Evolutionary conservation across 2,888 invertebrate species (phyloP).

Genomic region (Aphodius granarius): DNA sequence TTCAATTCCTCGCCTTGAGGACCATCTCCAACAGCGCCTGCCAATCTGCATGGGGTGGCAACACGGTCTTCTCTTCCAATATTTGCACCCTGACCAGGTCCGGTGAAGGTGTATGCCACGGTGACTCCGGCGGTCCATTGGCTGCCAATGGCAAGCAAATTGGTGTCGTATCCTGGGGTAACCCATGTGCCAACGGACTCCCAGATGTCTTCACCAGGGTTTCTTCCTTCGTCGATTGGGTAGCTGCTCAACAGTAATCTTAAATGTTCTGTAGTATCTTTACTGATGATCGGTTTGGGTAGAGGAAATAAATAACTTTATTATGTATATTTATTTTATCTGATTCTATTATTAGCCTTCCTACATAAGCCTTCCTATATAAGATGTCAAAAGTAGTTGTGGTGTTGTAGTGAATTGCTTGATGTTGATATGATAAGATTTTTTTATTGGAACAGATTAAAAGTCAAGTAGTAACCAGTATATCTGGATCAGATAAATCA

Average conservation of each 20-base stretch:
- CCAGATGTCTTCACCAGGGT: constrained; percentile 54
- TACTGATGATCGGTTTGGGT: not conserved
- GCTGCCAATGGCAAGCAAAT: constrained; percentile 22
- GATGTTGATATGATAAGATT: too few species aligned
- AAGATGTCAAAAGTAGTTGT: too few species aligned
- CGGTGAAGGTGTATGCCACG: constrained; percentile 65
- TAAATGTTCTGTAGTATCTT: not conserved
- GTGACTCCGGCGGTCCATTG: constrained; percentile 31
- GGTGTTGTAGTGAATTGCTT: too few species aligned
- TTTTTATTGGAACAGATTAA: too few species aligned
- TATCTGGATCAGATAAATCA: too few species aligned
- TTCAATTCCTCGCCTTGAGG: constrained; percentile 59
- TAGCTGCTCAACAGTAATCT: constrained; percentile 33
- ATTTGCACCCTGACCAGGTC: constrained; percentile 62
- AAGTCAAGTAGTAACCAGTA: too few species aligned
- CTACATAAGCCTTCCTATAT: too few species aligned
- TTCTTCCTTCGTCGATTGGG: constrained; percentile 50
- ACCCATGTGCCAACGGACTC: constrained; percentile 50
- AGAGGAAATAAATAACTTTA: not conserved
- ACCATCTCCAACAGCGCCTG: constrained; percentile 58
- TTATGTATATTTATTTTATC: not conserved
- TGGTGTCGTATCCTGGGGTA: constrained; percentile 48
- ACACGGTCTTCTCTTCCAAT: constrained; percentile 56
- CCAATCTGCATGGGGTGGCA: constrained; percentile 47
- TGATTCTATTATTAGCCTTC: too few species aligned